Evolutionary conservation across 1,140 invertebrate species (phyloP).

Genomic region (Cotesia vestalis): DNA sequence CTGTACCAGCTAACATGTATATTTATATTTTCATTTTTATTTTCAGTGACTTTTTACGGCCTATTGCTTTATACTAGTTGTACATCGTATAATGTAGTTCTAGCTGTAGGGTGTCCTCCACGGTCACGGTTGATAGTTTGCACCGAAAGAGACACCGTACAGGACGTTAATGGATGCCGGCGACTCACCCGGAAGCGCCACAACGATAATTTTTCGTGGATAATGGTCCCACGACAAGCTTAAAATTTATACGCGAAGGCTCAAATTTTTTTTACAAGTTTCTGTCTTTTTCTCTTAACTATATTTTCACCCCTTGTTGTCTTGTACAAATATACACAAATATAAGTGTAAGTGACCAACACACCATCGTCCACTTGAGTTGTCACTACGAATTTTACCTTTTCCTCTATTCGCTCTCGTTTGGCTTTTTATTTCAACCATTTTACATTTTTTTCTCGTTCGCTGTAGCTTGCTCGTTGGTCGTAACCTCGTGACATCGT

Average conservation of each 20-base stretch:
- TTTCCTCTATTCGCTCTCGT: constrained; percentile 31
- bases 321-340: background rate
- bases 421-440: background rate
- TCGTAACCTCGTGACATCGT: constrained; percentile 32
- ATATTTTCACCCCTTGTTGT: background rate
- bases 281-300: constrained; percentile 7
- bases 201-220: constrained; percentile 50
- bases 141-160: background rate
- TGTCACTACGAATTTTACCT: constrained; percentile 36
- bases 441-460: constrained; percentile 21
- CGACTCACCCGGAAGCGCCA: constrained; percentile 40
- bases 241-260: constrained; percentile 46
- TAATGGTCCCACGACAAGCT: constrained; percentile 44
- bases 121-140: constrained; percentile 11
- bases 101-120: too few relatives aligned
- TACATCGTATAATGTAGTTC: background rate
- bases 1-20: too few relatives aligned
- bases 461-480: constrained; percentile 5
- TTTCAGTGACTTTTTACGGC: background rate
- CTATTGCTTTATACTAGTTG: background rate
- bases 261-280: constrained; percentile 18
- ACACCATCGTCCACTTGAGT: constrained; percentile 15
- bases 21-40: background rate
- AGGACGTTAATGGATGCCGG: constrained; percentile 37
- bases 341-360: constrained; percentile 21